A percentile compares a stretch with the other conserved stretches of the same genome.
phyloP scores from a whole-genome alignment of 2,888 invertebrate species.

The Cephus pulcher region DNA sequence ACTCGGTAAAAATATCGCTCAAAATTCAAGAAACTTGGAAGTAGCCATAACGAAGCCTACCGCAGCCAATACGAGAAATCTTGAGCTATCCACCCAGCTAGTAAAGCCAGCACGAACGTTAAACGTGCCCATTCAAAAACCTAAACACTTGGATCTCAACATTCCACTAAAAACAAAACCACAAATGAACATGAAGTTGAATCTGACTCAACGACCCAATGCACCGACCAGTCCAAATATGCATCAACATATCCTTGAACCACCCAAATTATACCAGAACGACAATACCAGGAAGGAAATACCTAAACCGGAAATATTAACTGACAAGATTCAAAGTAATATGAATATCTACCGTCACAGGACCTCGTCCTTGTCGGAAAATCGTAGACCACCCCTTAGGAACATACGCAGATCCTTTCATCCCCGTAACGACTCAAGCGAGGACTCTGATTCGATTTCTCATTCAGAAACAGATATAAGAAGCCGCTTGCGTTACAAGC shows the following conservation, averaged over 20 bases:
- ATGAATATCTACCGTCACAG: slow-evolving; percentile 52
- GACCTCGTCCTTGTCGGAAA: slow-evolving; percentile 60
- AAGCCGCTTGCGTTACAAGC: slow-evolving; percentile 53
- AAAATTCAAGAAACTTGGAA: slow-evolving; percentile 53
- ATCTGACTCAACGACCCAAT: slow-evolving; percentile 37
- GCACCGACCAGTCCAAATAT: slow-evolving; percentile 39
- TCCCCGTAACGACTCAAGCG: slow-evolving; percentile 59
- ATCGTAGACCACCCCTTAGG: slow-evolving; percentile 49
- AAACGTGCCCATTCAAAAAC: slow-evolving; percentile 47
- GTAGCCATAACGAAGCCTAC: slow-evolving; percentile 16
- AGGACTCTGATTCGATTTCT: slow-evolving; percentile 66
- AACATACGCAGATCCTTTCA: slow-evolving; percentile 59
- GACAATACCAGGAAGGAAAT: slow-evolving; percentile 41
- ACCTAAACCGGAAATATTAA: slow-evolving; percentile 38
- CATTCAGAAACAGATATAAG: slow-evolving; percentile 72
- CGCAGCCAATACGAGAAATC: slow-evolving; percentile 38
- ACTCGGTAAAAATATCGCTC: slow-evolving; percentile 55
- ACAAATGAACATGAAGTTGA: slow-evolving; percentile 35
- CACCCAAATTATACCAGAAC: slow-evolving; percentile 59
- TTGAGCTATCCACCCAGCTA: slow-evolving; percentile 33
- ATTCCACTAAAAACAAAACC: slow-evolving; percentile 42
- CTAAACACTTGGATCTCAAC: slow-evolving; percentile 52
- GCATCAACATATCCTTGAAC: slow-evolving; percentile 57
- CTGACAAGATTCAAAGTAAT: slow-evolving; percentile 42
- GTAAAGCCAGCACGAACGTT: slow-evolving; percentile 7